A percentile compares a stretch with the other conserved stretches of the same genome.
Conservation (phyloP, 2,797 vertebrate species). For the Chloroceryle inda region DNA sequence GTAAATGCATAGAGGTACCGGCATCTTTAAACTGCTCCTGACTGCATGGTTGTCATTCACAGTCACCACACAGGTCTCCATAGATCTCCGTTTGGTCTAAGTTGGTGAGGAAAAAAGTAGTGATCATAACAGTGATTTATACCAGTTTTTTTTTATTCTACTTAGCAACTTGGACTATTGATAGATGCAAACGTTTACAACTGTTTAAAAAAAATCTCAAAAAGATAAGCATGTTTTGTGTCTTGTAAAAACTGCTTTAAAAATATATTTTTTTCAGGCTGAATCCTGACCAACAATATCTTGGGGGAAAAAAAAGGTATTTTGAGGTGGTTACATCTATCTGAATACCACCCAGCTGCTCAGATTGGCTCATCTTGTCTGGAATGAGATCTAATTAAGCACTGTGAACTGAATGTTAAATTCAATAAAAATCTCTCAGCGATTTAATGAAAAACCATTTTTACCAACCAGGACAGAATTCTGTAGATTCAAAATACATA, state of each 20-base stretch:
- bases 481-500: neutral
- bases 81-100: neutral
- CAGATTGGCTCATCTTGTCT: neutral
- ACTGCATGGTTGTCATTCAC: neutral
- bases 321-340: neutral
- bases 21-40: neutral
- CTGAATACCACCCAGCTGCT: neutral
- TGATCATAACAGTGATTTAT: neutral
- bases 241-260: neutral
- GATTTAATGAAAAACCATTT: constrained; percentile 20
- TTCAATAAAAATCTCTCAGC: constrained; percentile 2
- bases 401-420: neutral
- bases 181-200: neutral
- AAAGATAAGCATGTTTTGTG: neutral
- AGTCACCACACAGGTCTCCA: neutral
- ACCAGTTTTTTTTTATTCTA: neutral
- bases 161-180: neutral
- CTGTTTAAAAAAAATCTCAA: neutral
- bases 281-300: neutral
- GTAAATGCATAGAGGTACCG: neutral
- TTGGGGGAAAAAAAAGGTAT: neutral
- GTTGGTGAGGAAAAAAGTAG: neutral
- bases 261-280: neutral
- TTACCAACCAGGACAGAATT: neutral
- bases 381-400: constrained; percentile 13